Conservation (phyloP, 1,140 invertebrate species). For the Drosophila baimaii region DNA sequence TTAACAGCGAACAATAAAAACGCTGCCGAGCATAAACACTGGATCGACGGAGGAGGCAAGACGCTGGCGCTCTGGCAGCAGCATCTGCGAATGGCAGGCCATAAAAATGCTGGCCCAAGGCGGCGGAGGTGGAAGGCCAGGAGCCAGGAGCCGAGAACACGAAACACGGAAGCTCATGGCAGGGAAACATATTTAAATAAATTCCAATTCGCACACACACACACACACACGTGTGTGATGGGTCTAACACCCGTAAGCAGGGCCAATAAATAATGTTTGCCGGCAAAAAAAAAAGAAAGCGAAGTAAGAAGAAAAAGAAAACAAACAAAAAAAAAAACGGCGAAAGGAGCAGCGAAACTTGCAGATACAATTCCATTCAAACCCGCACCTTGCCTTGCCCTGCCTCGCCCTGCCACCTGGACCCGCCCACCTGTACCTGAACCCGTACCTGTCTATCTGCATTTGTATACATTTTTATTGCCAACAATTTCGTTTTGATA, state of each 20-base stretch:
- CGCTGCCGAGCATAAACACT: slow-evolving; percentile 52
- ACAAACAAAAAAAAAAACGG: slow-evolving; percentile 15
- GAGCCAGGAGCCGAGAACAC: slow-evolving; percentile 12
- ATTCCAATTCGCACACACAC: slow-evolving; percentile 65
- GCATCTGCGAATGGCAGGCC: slow-evolving; percentile 77
- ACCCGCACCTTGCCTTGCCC: background rate
- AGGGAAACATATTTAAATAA: slow-evolving; percentile 78
- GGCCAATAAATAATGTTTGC: slow-evolving; percentile 78
- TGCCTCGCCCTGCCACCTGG: background rate
- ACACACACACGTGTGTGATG: slow-evolving; percentile 19
- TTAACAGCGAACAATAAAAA: slow-evolving; percentile 79
- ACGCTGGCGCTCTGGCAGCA: slow-evolving; percentile 15
- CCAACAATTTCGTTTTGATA: slow-evolving; percentile 80
- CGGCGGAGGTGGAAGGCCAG: slow-evolving; percentile 3
- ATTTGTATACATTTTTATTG: slow-evolving; percentile 81
- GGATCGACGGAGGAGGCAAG: slow-evolving; percentile 6
- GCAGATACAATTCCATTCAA: slow-evolving; percentile 47
- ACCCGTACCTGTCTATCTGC: slow-evolving; percentile 61
- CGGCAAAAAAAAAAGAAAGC: background rate
- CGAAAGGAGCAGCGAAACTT: slow-evolving; percentile 48
- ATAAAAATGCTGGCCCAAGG: slow-evolving; percentile 74
- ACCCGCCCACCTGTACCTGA: background rate
- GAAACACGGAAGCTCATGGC: slow-evolving; percentile 17
- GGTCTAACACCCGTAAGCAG: slow-evolving; percentile 53
- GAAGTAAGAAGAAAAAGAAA: background rate